These are phyloP conservation scores for Morpho achilles DNA, from an alignment of 2,888 invertebrate species.

Conservation along the genomic window DNA sequence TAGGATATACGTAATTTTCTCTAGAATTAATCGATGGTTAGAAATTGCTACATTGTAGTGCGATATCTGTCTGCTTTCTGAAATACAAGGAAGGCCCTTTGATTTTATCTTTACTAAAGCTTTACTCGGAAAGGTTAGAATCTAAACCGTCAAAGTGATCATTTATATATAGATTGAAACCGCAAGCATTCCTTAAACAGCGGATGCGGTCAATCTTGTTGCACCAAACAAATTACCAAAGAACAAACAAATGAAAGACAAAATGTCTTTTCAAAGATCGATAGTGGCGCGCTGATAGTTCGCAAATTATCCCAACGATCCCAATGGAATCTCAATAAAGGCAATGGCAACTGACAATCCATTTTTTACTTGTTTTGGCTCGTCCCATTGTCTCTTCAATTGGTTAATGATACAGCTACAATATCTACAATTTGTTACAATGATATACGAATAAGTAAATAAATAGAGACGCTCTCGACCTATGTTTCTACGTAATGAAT, in stretches of 20 bases:
- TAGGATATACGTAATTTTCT: too few relatives aligned
- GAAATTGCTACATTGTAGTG: too few relatives aligned
- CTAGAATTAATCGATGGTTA: too few relatives aligned
- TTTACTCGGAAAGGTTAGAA: too few relatives aligned
- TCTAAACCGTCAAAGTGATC: too few relatives aligned
- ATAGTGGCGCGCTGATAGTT: slow-evolving; percentile 21
- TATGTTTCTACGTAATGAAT: too few relatives aligned
- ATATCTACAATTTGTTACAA: slow-evolving; percentile 11
- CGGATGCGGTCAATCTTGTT: slow-evolving; percentile 23
- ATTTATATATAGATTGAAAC: slow-evolving; percentile 6
- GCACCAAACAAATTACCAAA: slow-evolving; percentile 21
- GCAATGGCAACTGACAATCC: slow-evolving; percentile 32
- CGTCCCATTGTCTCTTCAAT: slow-evolving; percentile 48
- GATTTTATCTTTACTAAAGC: too few relatives aligned
- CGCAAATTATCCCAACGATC: slow-evolving; percentile 30
- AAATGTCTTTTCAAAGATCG: slow-evolving; percentile 21
- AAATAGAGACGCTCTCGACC: too few relatives aligned
- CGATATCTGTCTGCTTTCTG: too few relatives aligned
- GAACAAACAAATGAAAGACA: slow-evolving; percentile 19
- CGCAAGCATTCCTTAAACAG: slow-evolving; percentile 13
- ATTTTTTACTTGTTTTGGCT: slow-evolving; percentile 49
- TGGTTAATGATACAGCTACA: slow-evolving; percentile 41
- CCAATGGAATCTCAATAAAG: slow-evolving; percentile 38
- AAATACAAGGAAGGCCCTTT: too few relatives aligned
- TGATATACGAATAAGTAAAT: too few relatives aligned